Conservation (phyloP, 2,888 invertebrate species). For the Chrysolina oricalcia region DNA sequence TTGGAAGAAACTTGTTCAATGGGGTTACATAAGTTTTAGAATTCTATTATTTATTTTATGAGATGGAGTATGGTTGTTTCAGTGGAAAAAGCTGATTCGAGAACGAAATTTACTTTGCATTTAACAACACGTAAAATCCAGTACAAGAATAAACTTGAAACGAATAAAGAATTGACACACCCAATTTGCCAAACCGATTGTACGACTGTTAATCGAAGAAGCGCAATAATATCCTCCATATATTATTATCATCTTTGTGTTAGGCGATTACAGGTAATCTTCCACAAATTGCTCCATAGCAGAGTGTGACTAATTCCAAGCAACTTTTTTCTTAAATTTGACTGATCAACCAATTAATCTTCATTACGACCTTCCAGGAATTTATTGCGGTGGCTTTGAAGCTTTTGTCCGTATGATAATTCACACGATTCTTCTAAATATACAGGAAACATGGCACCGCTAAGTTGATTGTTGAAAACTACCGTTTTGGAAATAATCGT, state of each 20-base stretch:
- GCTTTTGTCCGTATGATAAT: slow-evolving; percentile 10
- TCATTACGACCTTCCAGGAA: slow-evolving; percentile 10
- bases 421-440: slow-evolving; percentile 13
- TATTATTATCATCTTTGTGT: background rate
- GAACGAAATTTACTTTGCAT: no score
- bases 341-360: slow-evolving; percentile 23
- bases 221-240: background rate
- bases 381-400: slow-evolving; percentile 18
- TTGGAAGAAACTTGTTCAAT: no score
- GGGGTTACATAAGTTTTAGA: no score
- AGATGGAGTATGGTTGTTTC: no score
- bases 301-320: background rate
- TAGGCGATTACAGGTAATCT: background rate
- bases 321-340: background rate
- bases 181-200: background rate
- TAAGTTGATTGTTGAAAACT: slow-evolving; percentile 10
- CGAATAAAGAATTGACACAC: no score
- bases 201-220: background rate
- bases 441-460: slow-evolving; percentile 13
- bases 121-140: no score
- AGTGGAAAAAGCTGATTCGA: no score
- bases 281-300: background rate
- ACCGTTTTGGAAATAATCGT: slow-evolving; percentile 5
- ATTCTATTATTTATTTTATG: no score
- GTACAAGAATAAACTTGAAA: no score